Conservation (phyloP, 2,113 vertebrate species). For the Grus americana region DNA sequence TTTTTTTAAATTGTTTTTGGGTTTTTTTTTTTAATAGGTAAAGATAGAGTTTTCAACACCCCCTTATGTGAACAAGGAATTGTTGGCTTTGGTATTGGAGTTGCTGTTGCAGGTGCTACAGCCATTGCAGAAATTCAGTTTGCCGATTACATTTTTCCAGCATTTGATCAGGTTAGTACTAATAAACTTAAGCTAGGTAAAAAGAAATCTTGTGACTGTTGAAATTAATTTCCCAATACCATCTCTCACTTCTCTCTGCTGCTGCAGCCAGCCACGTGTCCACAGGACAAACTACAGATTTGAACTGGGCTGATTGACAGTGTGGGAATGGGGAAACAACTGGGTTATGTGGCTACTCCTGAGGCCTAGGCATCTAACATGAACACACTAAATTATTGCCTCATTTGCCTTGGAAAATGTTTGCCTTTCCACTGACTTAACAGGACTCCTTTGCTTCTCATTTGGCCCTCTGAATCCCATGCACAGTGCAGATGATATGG, state of each 20-base stretch:
- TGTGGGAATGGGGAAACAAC: not conserved
- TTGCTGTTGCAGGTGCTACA: slow-evolving; percentile 90
- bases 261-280: not conserved
- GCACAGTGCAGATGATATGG: not conserved
- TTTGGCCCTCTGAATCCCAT: not conserved
- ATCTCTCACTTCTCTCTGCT: not conserved
- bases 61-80: slow-evolving; percentile 98
- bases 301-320: not conserved
- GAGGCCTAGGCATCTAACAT: not conserved
- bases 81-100: slow-evolving; percentile 96
- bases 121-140: slow-evolving; percentile 99
- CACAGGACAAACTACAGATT: not conserved
- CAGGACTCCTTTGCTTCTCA: not conserved
- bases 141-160: slow-evolving; percentile 97
- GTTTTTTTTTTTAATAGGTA: slow-evolving; percentile 75
- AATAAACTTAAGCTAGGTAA: not conserved
- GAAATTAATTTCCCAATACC: not conserved
- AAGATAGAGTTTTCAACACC: slow-evolving; percentile 98
- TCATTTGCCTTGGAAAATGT: not conserved
- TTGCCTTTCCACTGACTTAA: not conserved
- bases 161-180: slow-evolving; percentile 93
- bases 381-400: not conserved
- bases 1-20: not conserved
- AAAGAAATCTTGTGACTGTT: not conserved
- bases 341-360: not conserved